These are phyloP conservation scores for Hartigia nigra DNA, from an alignment of 2,888 invertebrate species.

Conservation along the genomic window DNA sequence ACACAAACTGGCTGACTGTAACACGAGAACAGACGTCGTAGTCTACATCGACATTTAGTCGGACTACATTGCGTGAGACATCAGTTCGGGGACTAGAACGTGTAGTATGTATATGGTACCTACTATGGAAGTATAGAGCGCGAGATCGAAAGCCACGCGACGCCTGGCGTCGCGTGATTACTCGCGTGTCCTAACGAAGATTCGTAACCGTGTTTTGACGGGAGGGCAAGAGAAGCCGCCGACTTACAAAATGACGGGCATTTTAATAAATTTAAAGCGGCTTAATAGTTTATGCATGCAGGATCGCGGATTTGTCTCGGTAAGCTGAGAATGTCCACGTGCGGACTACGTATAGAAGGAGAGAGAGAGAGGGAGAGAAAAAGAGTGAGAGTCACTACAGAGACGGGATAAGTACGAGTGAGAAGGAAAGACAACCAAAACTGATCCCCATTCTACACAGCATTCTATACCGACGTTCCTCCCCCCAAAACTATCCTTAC, in stretches of 20 bases:
- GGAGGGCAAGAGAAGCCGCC: background rate
- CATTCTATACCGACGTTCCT: slow-evolving; percentile 14
- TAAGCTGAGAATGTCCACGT: slow-evolving; percentile 66
- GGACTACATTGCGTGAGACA: background rate
- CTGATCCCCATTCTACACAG: background rate
- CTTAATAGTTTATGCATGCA: slow-evolving; percentile 59
- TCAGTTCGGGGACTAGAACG: background rate
- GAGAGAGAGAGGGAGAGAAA: slow-evolving; percentile 14
- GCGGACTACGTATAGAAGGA: slow-evolving; percentile 31
- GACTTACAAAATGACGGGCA: slow-evolving; percentile 49
- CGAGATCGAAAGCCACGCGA: background rate
- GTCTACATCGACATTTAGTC: background rate
- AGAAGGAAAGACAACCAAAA: slow-evolving; percentile 22
- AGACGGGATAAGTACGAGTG: slow-evolving; percentile 22
- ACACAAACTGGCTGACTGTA: background rate
- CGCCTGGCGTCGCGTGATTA: background rate
- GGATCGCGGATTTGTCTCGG: slow-evolving; percentile 65
- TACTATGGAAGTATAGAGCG: background rate
- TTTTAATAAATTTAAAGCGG: slow-evolving; percentile 65
- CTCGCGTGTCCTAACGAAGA: background rate
- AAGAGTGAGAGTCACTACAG: slow-evolving; percentile 12
- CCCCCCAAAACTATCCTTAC: slow-evolving; percentile 28
- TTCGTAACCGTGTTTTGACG: background rate
- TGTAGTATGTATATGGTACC: background rate
- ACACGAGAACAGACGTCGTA: background rate